Evolutionary conservation across 1,140 invertebrate species (phyloP).

Genomic region (Saccostrea echinata): DNA sequence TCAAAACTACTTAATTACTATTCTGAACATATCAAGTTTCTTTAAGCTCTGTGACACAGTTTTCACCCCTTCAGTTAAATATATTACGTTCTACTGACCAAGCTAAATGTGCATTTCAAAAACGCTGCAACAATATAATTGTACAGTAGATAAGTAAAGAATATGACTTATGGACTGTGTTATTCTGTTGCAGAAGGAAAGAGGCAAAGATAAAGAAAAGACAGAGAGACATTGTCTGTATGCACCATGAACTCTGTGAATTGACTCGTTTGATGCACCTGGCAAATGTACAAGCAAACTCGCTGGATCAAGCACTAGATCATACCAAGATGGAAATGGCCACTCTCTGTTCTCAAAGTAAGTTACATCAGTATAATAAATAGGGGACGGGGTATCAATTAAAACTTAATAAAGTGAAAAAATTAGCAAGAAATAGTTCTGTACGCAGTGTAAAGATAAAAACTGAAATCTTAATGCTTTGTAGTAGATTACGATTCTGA

Average conservation of each 20-base stretch:
- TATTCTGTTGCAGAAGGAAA: not conserved
- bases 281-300: not conserved
- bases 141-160: no score
- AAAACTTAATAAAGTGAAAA: no score
- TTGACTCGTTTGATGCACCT: not conserved
- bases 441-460: no score
- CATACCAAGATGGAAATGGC: constrained; percentile 6
- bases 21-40: no score
- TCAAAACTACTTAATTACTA: no score
- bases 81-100: no score
- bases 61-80: no score
- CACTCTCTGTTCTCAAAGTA: not conserved
- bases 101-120: no score
- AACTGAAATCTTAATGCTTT: not conserved
- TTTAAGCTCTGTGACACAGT: no score
- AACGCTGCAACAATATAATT: no score
- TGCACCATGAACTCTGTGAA: constrained; percentile 25
- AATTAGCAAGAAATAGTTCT: no score
- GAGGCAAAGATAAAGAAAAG: constrained; percentile 1
- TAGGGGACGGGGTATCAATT: no score
- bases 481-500: not conserved
- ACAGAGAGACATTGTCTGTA: constrained; percentile 20
- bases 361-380: not conserved
- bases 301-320: not conserved
- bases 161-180: not conserved